Percentiles rank a stretch among this genome's conserved stretches.
Evolutionary conservation across 2,888 invertebrate genomes (phyloP).

Genomic region (Scaptomyza flava): DNA sequence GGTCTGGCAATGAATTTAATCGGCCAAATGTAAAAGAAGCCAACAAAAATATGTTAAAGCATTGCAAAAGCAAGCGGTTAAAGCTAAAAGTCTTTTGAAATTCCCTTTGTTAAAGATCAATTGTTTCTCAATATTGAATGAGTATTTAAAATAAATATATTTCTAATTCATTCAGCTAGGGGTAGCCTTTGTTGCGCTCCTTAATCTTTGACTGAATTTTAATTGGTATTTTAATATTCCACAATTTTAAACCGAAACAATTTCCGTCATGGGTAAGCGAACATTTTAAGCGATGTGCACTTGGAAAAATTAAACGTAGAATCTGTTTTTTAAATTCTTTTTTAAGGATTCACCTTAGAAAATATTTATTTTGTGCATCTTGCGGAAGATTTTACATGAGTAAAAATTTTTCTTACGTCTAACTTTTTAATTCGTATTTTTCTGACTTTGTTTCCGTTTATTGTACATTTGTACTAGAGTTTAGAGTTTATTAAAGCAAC

Average conservation of each 20-base stretch:
- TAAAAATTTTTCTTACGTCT: no score
- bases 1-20: conserved; percentile 31
- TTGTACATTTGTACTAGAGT: neutral
- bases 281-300: neutral
- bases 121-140: neutral
- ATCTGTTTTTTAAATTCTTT: no score
- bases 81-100: conserved; percentile 1
- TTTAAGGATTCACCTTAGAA: no score
- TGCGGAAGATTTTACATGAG: no score
- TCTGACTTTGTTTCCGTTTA: neutral
- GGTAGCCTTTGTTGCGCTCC: neutral
- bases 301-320: neutral
- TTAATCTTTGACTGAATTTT: conserved; percentile 49
- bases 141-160: neutral
- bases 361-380: no score
- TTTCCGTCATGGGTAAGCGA: conserved; percentile 44
- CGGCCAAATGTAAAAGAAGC: neutral
- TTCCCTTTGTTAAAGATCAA: neutral
- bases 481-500: neutral
- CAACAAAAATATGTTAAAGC: conserved; percentile 7
- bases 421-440: no score
- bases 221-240: conserved; percentile 60
- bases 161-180: neutral
- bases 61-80: neutral
- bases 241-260: conserved; percentile 57